phyloP scores from a whole-genome alignment of 1,140 invertebrate genomes.

The Macrocentrus cingulum region DNA sequence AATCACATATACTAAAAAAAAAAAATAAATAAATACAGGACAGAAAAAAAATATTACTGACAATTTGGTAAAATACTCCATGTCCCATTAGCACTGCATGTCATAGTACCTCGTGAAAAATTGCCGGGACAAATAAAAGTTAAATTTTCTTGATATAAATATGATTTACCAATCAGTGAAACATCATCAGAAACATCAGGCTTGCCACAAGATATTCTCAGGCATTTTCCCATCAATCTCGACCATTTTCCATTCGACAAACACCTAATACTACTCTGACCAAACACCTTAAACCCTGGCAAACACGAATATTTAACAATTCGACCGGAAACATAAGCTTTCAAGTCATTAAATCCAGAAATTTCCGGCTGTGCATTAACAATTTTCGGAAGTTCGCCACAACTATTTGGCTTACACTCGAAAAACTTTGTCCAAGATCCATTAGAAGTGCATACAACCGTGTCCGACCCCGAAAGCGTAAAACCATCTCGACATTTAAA shows the following conservation, averaged over 20 bases:
- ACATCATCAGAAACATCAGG: slow-evolving; percentile 41
- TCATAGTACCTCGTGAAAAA: slow-evolving; percentile 37
- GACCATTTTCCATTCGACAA: slow-evolving; percentile 61
- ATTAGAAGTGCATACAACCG: slow-evolving; percentile 50
- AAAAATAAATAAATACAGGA: neutral
- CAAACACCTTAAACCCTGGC: slow-evolving; percentile 56
- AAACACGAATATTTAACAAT: slow-evolving; percentile 57
- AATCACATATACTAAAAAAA: neutral
- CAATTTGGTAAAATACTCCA: slow-evolving; percentile 42
- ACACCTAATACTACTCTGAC: slow-evolving; percentile 58
- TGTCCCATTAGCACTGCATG: slow-evolving; percentile 40
- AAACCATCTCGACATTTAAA: slow-evolving; percentile 57
- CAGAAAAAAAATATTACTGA: slow-evolving; percentile 6
- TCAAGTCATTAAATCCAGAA: slow-evolving; percentile 19
- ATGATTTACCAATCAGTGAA: slow-evolving; percentile 55
- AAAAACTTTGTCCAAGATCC: slow-evolving; percentile 56
- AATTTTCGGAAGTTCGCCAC: slow-evolving; percentile 40
- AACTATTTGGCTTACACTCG: slow-evolving; percentile 44
- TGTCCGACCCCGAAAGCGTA: slow-evolving; percentile 43
- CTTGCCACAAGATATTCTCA: slow-evolving; percentile 55
- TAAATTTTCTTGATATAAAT: slow-evolving; percentile 56
- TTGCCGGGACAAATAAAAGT: slow-evolving; percentile 54
- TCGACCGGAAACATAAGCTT: slow-evolving; percentile 48
- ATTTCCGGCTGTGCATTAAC: slow-evolving; percentile 29
- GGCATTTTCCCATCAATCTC: slow-evolving; percentile 59